Conservation (phyloP, 1,140 invertebrate genomes). For the Rhagoletis pomonella region DNA sequence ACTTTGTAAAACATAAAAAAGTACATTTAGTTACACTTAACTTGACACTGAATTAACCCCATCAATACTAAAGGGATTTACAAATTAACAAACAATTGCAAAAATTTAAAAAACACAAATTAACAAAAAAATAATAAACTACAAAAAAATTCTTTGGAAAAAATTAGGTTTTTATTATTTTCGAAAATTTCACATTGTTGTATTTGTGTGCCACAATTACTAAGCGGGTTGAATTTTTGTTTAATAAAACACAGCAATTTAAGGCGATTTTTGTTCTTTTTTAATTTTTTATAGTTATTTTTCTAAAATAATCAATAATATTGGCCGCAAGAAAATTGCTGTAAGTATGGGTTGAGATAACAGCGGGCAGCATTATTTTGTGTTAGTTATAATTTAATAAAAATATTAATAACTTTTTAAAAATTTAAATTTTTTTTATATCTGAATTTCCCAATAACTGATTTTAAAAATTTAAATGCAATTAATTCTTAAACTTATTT, state of each 20-base stretch:
- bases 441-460: not conserved
- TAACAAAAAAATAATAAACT: too few relatives aligned
- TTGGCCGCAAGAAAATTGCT: conserved; percentile 27
- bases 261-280: conserved; percentile 18
- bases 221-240: not conserved
- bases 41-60: too few relatives aligned
- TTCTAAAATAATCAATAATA: conserved; percentile 33
- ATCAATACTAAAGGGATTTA: not conserved
- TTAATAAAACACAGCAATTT: conserved; percentile 15
- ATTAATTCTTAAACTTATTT: not conserved
- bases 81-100: not conserved
- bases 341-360: not conserved
- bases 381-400: too few relatives aligned
- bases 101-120: not conserved
- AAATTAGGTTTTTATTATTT: not conserved
- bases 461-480: not conserved
- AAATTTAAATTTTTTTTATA: too few relatives aligned
- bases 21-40: too few relatives aligned
- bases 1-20: too few relatives aligned
- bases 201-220: conserved; percentile 33
- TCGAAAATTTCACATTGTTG: not conserved
- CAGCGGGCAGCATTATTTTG: too few relatives aligned
- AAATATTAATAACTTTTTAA: too few relatives aligned
- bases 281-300: conserved; percentile 43
- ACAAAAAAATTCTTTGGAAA: not conserved